Conservation (phyloP, 2,797 vertebrate genomes). For the Huso huso region DNA sequence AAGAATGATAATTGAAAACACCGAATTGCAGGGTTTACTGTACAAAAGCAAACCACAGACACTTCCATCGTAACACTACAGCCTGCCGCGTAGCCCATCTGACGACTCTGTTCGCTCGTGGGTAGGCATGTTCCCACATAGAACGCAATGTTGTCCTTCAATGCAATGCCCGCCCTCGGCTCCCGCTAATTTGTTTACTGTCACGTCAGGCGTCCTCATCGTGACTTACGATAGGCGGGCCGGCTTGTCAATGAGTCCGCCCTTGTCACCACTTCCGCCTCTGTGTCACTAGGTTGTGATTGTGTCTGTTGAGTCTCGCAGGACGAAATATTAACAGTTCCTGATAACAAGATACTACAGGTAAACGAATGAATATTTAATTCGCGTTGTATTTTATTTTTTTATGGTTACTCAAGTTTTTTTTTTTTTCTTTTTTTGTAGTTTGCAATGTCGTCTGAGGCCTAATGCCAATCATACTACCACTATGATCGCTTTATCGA, state of each 20-base stretch:
- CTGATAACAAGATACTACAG: constrained; percentile 17
- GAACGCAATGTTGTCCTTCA: not conserved
- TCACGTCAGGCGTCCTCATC: not conserved
- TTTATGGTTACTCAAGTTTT: no score
- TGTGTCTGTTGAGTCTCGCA: constrained; percentile 16
- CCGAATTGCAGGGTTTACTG: no score
- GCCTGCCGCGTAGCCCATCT: no score
- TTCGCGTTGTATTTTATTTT: not conserved
- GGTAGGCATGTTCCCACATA: not conserved
- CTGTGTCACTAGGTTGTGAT: constrained; percentile 33
- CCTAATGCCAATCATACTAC: no score
- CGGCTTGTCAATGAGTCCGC: constrained; percentile 42
- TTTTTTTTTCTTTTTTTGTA: no score
- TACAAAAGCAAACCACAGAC: no score
- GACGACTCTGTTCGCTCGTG: no score
- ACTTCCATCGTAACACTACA: no score
- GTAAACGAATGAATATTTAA: constrained; percentile 13
- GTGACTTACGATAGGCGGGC: constrained; percentile 37
- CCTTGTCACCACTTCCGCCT: constrained; percentile 53
- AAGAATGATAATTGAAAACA: no score
- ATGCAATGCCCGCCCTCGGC: not conserved
- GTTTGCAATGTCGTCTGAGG: no score
- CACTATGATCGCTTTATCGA: no score
- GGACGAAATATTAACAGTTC: constrained; percentile 17
- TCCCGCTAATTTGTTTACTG: not conserved